A percentile compares a stretch with the other conserved stretches of the same genome.
phyloP scores from a whole-genome alignment of 2,113 vertebrate species.

The Neotragus pygmaeus region DNA sequence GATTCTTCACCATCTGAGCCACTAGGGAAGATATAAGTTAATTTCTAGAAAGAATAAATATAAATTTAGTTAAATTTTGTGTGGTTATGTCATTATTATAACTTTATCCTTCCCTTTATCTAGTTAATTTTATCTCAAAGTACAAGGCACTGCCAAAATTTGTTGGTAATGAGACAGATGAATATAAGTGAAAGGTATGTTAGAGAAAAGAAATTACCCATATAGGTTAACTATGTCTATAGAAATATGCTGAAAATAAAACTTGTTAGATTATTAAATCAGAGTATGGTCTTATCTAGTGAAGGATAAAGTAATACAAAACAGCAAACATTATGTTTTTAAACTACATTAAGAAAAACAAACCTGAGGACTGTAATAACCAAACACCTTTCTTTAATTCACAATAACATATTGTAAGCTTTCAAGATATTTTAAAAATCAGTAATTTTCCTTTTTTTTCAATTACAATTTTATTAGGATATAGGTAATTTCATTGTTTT shows the following conservation, averaged over 20 bases:
- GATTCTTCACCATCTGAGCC: neutral
- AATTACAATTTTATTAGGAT: neutral
- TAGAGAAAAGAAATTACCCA: neutral
- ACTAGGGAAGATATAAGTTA: neutral
- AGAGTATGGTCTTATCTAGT: neutral
- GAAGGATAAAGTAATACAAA: neutral
- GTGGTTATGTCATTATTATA: neutral
- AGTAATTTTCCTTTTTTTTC: neutral
- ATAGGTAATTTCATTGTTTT: neutral
- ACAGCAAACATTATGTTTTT: neutral
- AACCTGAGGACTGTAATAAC: neutral
- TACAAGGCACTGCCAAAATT: neutral
- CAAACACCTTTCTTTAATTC: neutral
- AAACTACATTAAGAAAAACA: neutral
- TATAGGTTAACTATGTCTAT: neutral
- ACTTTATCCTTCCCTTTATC: neutral
- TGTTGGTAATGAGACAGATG: neutral
- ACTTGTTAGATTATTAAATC: neutral
- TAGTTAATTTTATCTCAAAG: neutral
- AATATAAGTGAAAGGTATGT: neutral
- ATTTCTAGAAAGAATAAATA: neutral
- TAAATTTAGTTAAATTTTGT: neutral
- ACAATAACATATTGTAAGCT: neutral
- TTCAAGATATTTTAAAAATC: neutral
- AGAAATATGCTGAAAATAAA: neutral